phyloP scores from a whole-genome alignment of 1,140 invertebrate genomes.

The Achroia grisella region DNA sequence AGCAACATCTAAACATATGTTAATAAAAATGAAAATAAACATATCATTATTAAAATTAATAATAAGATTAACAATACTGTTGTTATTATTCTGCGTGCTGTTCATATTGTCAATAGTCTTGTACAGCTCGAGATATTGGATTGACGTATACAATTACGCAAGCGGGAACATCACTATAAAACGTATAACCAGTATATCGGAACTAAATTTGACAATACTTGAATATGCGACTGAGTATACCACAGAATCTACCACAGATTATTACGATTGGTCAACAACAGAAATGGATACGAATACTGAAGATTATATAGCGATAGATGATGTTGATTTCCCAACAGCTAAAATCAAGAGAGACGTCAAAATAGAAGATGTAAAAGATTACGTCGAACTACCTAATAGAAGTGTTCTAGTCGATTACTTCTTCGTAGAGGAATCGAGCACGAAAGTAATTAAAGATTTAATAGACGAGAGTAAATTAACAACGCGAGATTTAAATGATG shows the following conservation, averaged over 20 bases:
- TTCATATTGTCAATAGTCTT: constrained; percentile 40
- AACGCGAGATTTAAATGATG: constrained; percentile 19
- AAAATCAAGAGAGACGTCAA: constrained; percentile 19
- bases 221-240: constrained; percentile 26
- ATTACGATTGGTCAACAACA: constrained; percentile 22
- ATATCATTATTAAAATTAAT: constrained; percentile 31
- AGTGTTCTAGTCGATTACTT: constrained; percentile 22
- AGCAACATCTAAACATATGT: not conserved
- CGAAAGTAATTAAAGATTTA: constrained; percentile 21
- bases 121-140: constrained; percentile 54
- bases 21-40: constrained; percentile 42
- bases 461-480: constrained; percentile 28
- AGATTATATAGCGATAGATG: constrained; percentile 23
- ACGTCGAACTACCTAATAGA: constrained; percentile 21
- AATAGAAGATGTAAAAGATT: constrained; percentile 21
- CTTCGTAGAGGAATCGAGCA: constrained; percentile 15
- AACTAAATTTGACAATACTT: constrained; percentile 34
- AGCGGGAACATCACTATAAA: constrained; percentile 59
- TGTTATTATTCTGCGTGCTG: constrained; percentile 44
- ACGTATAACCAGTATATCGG: constrained; percentile 49
- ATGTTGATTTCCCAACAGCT: constrained; percentile 23
- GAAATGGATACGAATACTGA: constrained; percentile 13
- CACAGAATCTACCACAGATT: constrained; percentile 23
- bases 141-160: constrained; percentile 52
- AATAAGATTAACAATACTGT: constrained; percentile 36